These are phyloP conservation scores for Psephotus haematonotus DNA, from an alignment of 2,113 vertebrate species.

Conservation along the genomic window DNA sequence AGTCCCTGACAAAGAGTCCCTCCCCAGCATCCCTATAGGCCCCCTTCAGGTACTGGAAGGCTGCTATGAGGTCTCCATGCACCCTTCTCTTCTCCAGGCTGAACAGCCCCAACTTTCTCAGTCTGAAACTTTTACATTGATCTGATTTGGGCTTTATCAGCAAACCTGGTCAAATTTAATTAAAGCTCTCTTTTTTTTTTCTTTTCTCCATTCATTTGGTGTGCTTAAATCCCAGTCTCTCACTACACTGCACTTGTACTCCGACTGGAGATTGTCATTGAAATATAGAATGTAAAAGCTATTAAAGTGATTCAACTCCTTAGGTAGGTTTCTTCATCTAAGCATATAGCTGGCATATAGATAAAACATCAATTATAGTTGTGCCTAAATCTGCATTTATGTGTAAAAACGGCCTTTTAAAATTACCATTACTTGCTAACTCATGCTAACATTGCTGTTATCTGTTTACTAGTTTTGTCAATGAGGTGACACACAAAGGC, in stretches of 20 bases:
- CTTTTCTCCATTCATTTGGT: not conserved
- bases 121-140: not conserved
- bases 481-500: not conserved
- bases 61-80: no score
- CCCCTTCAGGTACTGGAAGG: no score
- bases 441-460: not conserved
- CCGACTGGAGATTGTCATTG: not conserved
- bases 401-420: not conserved
- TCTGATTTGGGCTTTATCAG: not conserved
- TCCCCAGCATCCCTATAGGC: no score
- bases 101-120: no score
- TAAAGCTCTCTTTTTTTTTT: not conserved
- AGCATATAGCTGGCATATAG: not conserved
- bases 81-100: no score
- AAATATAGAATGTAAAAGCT: not conserved
- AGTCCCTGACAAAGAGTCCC: no score
- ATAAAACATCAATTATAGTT: not conserved
- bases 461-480: not conserved
- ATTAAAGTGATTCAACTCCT: not conserved
- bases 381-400: not conserved
- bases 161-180: not conserved
- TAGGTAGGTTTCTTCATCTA: not conserved
- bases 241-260: not conserved
- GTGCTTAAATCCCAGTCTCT: not conserved
- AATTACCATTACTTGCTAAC: not conserved